Percentiles rank a stretch among this genome's conserved stretches.
phyloP scores from a whole-genome alignment of 2,797 vertebrate species.

The Zonotrichia albicollis region DNA sequence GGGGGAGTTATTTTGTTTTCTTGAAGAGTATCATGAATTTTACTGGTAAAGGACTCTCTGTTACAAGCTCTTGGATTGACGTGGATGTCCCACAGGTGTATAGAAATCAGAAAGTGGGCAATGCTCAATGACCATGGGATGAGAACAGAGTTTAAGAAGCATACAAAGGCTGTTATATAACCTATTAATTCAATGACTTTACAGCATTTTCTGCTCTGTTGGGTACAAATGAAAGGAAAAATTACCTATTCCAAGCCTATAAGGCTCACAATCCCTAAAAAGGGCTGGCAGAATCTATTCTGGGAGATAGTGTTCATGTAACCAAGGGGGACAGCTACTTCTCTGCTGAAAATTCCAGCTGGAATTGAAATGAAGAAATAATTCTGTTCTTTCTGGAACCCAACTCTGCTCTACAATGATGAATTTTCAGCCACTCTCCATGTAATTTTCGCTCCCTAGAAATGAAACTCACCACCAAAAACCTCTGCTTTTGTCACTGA shows the following conservation, averaged over 20 bases:
- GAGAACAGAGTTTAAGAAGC: neutral
- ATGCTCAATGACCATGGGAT: neutral
- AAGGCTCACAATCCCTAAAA: neutral
- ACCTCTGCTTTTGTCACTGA: neutral
- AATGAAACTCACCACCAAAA: neutral
- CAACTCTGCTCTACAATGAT: neutral
- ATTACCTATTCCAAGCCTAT: constrained; percentile 40
- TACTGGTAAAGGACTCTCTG: neutral
- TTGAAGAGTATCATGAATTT: neutral
- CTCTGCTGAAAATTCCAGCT: constrained; percentile 11
- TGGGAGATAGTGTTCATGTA: neutral
- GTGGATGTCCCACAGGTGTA: neutral
- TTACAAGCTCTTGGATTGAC: neutral
- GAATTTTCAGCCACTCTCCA: neutral
- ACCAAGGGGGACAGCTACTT: constrained; percentile 6
- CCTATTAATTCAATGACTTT: constrained; percentile 31
- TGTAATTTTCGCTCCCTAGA: neutral
- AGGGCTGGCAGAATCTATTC: constrained; percentile 21
- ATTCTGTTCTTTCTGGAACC: neutral
- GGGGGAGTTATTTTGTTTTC: neutral
- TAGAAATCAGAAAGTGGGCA: neutral
- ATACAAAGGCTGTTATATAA: constrained; percentile 9
- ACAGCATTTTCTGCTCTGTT: constrained; percentile 52
- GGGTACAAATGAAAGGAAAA: constrained; percentile 50
- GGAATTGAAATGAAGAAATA: neutral